phyloP scores from a whole-genome alignment of 2,113 vertebrate genomes.

The Heteronetta atricapilla region DNA sequence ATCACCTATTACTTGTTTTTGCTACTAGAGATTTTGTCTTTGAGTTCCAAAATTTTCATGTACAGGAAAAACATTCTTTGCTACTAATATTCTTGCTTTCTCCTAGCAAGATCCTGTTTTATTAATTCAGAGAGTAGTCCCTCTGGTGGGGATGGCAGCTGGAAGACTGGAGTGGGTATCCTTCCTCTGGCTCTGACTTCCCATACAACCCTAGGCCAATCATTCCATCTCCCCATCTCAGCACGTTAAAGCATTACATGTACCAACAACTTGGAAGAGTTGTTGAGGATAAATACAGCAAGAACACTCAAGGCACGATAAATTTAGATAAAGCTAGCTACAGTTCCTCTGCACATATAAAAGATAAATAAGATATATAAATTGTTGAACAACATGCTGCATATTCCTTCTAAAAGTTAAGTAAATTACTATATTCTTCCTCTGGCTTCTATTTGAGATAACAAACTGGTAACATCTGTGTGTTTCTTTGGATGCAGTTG shows the following conservation, averaged over 20 bases:
- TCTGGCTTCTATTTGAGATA: background rate
- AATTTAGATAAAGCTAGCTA: background rate
- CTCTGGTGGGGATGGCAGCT: background rate
- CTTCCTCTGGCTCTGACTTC: background rate
- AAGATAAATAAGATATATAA: background rate
- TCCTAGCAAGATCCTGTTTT: accelerated
- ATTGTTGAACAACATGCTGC: background rate
- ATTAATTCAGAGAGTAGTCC: background rate
- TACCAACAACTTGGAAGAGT: background rate
- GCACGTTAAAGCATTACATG: background rate
- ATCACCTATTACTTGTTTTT: background rate
- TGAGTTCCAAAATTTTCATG: background rate
- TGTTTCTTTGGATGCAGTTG: background rate
- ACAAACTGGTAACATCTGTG: background rate
- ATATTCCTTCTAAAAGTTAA: accelerated
- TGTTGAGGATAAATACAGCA: background rate
- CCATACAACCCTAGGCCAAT: background rate
- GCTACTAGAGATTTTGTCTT: background rate
- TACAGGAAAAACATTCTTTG: background rate
- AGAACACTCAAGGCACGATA: accelerated
- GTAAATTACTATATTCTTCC: background rate
- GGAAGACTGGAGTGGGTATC: background rate
- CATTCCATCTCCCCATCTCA: background rate
- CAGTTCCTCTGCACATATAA: accelerated
- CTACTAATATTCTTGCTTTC: background rate